Base-by-base conservation (phyloP, 2,888 invertebrate genomes). In the Luffia ferchaultella region DNA sequence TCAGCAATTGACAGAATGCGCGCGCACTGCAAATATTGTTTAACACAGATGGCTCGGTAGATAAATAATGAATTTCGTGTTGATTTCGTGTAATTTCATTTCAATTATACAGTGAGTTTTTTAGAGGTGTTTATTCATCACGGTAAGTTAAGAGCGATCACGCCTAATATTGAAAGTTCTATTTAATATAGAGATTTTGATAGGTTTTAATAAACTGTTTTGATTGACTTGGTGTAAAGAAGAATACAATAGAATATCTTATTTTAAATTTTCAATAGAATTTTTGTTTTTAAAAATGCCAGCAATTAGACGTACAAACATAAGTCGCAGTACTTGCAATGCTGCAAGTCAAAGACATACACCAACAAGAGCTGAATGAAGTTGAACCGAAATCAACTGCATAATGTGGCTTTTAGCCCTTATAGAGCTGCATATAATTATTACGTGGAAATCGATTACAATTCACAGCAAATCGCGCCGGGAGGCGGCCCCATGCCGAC, bases 331-430 rank as follows among this genome's bases (percentile, higher is more conserved):
- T 41, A 48, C 48, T 41, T 42, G 48, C 17, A 48, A 48, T 48
- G 18, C 48, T 40, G 48, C 48, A 16, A 48, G 48, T 55, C 53
- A 55, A 57, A 55, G 54, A 55, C 48, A 56, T 54, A 48, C 50
- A 56, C 40, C 53, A 57, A 55, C 57, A 57, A 57, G 50, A 55
- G 43, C 55, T 52, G 50, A 55, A 53, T 53, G 51, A 55, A 55
- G 48, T 53, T 52, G 16, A 55, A 55, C 18, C 48, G 50, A 19
- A 47, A 47, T 20, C 47, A 20, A 47, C 47, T 9, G 20, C 19
- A 47, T 47, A 47, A 20, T 47, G 47, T 47, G 19, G 47, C 47
- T 20, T 47, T 47, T 47, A 47, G 18, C 18, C 18, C 45, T 18
- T 45, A 47, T 47, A 18, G 47, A 47, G 47, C 47, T 47, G 47